Conservation (phyloP, 2,888 invertebrate species). For the Serrognathus titanus region DNA sequence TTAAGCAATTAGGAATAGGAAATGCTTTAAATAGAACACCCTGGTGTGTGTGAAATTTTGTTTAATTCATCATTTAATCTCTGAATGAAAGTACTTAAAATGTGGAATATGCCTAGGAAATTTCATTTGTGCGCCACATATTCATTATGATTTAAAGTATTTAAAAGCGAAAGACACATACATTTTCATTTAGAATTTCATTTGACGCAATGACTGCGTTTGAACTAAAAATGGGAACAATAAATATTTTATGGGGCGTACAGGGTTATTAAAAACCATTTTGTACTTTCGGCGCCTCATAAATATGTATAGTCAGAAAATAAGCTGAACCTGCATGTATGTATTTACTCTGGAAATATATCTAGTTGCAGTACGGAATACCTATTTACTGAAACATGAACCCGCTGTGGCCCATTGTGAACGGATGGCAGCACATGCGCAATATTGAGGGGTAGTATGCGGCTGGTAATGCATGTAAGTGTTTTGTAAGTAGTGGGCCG, state of each 20-base stretch:
- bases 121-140: no score
- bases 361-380: neutral
- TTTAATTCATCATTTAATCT: no score
- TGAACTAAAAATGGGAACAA: neutral
- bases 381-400: slow-evolving; percentile 19
- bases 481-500: slow-evolving; percentile 37
- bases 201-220: neutral
- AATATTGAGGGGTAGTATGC: slow-evolving; percentile 17
- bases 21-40: no score
- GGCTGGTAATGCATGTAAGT: slow-evolving; percentile 38
- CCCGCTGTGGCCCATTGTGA: slow-evolving; percentile 18
- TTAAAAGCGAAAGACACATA: neutral
- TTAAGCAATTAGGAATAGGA: no score
- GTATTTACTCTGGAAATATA: neutral
- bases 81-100: no score
- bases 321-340: neutral
- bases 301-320: neutral
- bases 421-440: slow-evolving; percentile 17
- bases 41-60: no score
- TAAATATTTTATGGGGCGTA: neutral
- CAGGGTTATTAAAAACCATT: neutral
- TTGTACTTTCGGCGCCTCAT: neutral
- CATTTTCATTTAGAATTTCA: neutral
- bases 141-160: no score
- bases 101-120: no score